Conservation (phyloP, 2,888 invertebrate genomes). For the Drosophila ezoana region DNA sequence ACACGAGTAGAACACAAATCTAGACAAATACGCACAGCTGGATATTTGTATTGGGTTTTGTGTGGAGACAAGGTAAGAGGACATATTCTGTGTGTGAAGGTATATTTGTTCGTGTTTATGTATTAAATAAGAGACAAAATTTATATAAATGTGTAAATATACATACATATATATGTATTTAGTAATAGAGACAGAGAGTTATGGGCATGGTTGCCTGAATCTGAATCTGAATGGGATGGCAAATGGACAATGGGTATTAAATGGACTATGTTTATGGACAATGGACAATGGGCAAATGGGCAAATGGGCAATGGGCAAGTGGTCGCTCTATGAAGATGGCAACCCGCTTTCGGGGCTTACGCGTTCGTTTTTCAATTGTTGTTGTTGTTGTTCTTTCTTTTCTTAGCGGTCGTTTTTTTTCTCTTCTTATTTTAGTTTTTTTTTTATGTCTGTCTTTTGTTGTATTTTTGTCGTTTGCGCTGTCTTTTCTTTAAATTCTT, state of each 20-base stretch:
- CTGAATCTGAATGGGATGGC: constrained; percentile 59
- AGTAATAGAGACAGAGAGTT: constrained; percentile 23
- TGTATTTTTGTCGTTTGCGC: constrained; percentile 46
- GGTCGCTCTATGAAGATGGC: constrained; percentile 49
- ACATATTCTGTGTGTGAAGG: constrained; percentile 16
- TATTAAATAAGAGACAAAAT: constrained; percentile 39
- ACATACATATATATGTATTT: constrained; percentile 1
- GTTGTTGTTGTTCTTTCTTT: constrained; percentile 28
- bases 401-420: constrained; percentile 33
- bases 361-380: constrained; percentile 43
- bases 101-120: constrained; percentile 35
- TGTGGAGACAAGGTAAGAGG: constrained; percentile 7
- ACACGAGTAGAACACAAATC: constrained; percentile 24
- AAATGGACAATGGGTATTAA: constrained; percentile 73
- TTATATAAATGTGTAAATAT: not conserved
- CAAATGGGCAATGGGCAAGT: constrained; percentile 43
- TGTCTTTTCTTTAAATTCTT: constrained; percentile 52
- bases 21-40: constrained; percentile 32
- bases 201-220: constrained; percentile 37
- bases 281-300: constrained; percentile 60
- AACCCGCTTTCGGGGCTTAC: constrained; percentile 30
- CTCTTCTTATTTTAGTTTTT: constrained; percentile 21
- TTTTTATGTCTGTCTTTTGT: constrained; percentile 52
- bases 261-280: constrained; percentile 61
- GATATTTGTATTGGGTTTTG: constrained; percentile 18